A percentile compares a stretch with the other conserved stretches of the same genome.
Evolutionary conservation across 1,140 invertebrate genomes (phyloP).

Genomic region (Laupala kohalensis): DNA sequence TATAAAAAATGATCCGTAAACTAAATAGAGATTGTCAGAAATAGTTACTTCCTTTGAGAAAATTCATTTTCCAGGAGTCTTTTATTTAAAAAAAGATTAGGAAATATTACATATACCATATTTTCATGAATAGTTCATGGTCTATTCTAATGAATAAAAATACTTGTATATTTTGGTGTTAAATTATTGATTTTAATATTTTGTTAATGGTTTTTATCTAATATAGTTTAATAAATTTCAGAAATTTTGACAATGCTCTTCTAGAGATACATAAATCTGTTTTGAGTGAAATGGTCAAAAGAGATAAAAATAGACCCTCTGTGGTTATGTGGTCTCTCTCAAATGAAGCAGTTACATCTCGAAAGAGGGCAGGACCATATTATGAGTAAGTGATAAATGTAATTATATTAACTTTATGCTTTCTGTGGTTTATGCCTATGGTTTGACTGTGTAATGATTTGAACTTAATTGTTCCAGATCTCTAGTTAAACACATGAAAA

Average conservation of each 20-base stretch:
- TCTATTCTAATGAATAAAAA: no score
- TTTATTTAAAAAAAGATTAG: no score
- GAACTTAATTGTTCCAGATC: constrained; percentile 4
- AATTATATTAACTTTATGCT: no score
- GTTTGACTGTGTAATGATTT: no score
- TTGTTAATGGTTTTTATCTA: background rate
- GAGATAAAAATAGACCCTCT: constrained; percentile 46
- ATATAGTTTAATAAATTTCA: background rate
- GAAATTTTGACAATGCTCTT: constrained; percentile 21
- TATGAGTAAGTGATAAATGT: constrained; percentile 35
- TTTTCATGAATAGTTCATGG: no score
- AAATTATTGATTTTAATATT: background rate
- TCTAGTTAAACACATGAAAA: constrained; percentile 16
- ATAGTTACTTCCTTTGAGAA: no score
- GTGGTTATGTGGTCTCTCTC: constrained; percentile 53
- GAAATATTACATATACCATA: no score
- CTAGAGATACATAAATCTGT: constrained; percentile 37
- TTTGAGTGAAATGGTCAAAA: constrained; percentile 36
- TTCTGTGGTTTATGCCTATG: no score
- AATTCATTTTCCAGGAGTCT: no score
- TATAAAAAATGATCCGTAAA: no score
- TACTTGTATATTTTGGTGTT: no score
- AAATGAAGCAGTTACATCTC: constrained; percentile 41
- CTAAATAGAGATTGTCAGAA: no score
- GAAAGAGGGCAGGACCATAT: constrained; percentile 32